Percentiles rank a stretch among this genome's conserved stretches.
Conservation (phyloP, 2,113 vertebrate genomes). For the Urocitellus parryii region DNA sequence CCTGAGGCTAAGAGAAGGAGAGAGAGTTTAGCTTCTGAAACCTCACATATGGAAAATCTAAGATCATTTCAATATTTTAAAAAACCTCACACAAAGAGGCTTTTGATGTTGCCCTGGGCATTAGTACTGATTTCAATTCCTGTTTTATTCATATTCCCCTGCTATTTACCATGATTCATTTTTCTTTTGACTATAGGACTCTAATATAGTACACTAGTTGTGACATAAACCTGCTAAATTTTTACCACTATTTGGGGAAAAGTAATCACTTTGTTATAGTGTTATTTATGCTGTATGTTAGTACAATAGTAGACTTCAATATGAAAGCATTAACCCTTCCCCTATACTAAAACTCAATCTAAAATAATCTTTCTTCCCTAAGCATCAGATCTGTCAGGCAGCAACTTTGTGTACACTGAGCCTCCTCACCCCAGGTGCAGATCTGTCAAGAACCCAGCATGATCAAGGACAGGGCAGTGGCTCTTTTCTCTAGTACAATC, state of each 20-base stretch:
- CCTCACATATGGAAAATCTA: not conserved
- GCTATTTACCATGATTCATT: not conserved
- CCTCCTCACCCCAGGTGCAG: not conserved
- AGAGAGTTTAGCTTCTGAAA: not conserved
- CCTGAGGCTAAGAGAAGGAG: not conserved
- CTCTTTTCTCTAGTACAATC: not conserved
- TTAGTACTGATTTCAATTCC: not conserved
- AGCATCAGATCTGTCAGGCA: not conserved
- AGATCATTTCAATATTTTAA: slow-evolving; percentile 12
- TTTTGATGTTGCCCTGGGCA: not conserved
- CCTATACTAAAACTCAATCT: not conserved
- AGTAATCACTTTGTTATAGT: not conserved
- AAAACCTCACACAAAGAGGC: not conserved
- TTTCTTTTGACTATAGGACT: slow-evolving; percentile 23
- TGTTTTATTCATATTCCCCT: not conserved
- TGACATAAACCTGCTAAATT: not conserved
- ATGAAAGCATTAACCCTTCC: not conserved
- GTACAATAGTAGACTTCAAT: not conserved
- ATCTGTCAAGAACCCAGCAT: not conserved
- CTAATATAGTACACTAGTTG: not conserved
- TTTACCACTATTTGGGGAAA: not conserved
- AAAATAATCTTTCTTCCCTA: not conserved
- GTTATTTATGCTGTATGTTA: not conserved
- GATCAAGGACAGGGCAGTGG: not conserved
- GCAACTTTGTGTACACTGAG: accelerated